Evolutionary conservation across 2,888 invertebrate species (phyloP).

Genomic region (Acrobasis suavella): DNA sequence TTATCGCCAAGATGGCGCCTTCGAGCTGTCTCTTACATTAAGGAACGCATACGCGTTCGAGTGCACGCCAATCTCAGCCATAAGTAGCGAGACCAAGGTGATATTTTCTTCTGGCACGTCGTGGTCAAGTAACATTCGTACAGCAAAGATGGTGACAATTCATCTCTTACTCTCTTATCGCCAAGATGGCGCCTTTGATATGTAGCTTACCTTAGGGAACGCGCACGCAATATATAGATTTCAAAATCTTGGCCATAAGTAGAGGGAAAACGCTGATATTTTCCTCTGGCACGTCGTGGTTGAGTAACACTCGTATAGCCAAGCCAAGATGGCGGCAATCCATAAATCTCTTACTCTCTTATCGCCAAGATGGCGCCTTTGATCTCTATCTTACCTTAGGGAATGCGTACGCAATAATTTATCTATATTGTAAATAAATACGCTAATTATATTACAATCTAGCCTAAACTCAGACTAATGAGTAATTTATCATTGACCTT

Average conservation of each 20-base stretch:
- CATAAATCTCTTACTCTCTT: no score
- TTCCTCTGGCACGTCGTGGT: conserved; percentile 55
- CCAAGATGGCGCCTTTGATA: neutral
- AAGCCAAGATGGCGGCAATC: no score
- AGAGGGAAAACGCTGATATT: conserved; percentile 96
- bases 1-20: no score
- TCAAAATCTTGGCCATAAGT: conserved; percentile 98
- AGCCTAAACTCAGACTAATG: no score
- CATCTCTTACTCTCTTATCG: no score
- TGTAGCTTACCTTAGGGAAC: conserved; percentile 70
- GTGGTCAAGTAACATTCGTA: conserved; percentile 92
- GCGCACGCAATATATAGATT: conserved; percentile 99
- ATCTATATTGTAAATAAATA: no score
- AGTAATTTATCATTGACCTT: no score
- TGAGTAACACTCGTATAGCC: neutral
- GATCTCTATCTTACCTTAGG: conserved; percentile 21
- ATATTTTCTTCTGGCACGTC: conserved; percentile 98
- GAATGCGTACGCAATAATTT: conserved; percentile 99
- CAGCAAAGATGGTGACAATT: no score
- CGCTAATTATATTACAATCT: no score
- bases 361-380: no score
- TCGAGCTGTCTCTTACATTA: no score
- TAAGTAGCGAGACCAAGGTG: conserved; percentile 94
- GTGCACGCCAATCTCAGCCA: conserved; percentile 99
- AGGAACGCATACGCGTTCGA: conserved; percentile 98